Evolutionary conservation across 2,888 invertebrate species (phyloP).

Genomic region (Anoncus sp.): DNA sequence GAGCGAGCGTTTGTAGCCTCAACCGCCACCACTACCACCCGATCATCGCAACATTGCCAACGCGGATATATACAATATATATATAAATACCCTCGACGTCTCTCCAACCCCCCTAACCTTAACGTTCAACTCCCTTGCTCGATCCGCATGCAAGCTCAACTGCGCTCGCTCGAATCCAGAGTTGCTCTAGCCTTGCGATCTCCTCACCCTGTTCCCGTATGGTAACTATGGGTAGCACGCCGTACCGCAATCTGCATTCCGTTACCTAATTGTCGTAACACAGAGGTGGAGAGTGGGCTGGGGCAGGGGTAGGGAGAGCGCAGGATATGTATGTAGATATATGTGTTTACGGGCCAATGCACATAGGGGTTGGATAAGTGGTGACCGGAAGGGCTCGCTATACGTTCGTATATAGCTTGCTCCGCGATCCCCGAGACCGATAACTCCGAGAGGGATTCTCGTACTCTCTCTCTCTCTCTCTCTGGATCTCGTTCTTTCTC

Average conservation of each 20-base stretch:
- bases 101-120: not conserved
- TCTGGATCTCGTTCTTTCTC: conserved; percentile 40
- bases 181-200: conserved; percentile 45
- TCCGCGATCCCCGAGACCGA: conserved; percentile 62
- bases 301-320: conserved; percentile 1
- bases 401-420: conserved; percentile 39
- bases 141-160: conserved; percentile 9
- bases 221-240: conserved; percentile 77
- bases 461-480: conserved; percentile 36
- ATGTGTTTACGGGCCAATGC: conserved; percentile 70
- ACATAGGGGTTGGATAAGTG: conserved; percentile 68
- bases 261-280: conserved; percentile 80
- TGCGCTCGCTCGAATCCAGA: conserved; percentile 2
- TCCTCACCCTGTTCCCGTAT: conserved; percentile 69
- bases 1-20: conserved; percentile 43
- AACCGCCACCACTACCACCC: conserved; percentile 55
- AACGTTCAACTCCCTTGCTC: conserved; percentile 25
- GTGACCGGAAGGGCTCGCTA: conserved; percentile 66
- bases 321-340: conserved; percentile 64
- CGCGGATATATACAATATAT: too few relatives aligned
- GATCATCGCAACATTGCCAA: conserved; percentile 55
- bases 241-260: conserved; percentile 81
- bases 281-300: conserved; percentile 47
- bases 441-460: conserved; percentile 63
- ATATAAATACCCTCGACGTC: conserved; percentile 30